Conservation (phyloP, 1,140 invertebrate species). For the Himalopsyche phryganea region DNA sequence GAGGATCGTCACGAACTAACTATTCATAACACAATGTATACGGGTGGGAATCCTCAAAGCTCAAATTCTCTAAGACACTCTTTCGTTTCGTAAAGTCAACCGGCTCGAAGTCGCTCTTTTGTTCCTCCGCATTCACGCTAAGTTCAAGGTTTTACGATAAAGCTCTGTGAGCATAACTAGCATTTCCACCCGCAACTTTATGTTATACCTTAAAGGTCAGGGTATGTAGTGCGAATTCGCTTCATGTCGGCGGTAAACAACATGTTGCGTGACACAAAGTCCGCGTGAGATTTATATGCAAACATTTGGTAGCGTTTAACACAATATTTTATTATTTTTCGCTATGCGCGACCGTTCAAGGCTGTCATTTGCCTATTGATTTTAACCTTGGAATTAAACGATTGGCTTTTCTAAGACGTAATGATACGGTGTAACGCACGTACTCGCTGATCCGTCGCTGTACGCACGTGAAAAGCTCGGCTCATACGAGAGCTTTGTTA, state of each 20-base stretch:
- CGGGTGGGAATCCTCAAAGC: too few relatives aligned
- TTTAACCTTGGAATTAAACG: too few relatives aligned
- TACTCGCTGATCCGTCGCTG: too few relatives aligned
- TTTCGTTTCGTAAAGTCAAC: too few relatives aligned
- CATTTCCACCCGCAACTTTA: neutral
- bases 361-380: neutral
- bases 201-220: neutral
- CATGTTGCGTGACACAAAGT: neutral
- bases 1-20: too few relatives aligned
- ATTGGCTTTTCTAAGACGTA: too few relatives aligned
- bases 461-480: too few relatives aligned
- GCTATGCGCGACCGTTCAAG: neutral
- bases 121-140: neutral
- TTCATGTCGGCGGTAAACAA: neutral
- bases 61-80: too few relatives aligned
- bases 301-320: conserved; percentile 1
- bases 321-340: neutral
- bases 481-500: too few relatives aligned
- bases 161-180: neutral
- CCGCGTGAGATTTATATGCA: neutral
- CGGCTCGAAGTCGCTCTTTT: neutral
- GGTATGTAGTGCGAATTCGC: neutral
- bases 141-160: neutral
- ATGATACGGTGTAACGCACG: too few relatives aligned
- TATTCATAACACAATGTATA: too few relatives aligned